Percentiles rank a stretch among this genome's conserved stretches.
Evolutionary conservation across 1,140 invertebrate species (phyloP).

Genomic region (Diplogasteroides magnus): DNA sequence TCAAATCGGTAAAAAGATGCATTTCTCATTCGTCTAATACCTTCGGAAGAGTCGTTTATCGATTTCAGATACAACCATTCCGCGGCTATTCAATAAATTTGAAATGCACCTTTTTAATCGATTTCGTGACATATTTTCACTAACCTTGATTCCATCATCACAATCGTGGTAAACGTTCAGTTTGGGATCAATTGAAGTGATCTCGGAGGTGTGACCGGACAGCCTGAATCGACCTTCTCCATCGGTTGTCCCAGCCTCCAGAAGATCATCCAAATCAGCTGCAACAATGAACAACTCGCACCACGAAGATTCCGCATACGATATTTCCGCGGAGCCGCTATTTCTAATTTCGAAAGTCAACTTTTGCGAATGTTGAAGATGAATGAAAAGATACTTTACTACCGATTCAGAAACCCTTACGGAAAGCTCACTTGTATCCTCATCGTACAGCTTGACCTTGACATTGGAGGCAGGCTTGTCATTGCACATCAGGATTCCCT

Average conservation of each 20-base stretch:
- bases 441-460: constrained; percentile 3
- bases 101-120: no score
- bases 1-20: no score
- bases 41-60: no score
- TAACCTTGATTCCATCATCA: no score
- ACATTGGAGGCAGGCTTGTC: constrained; percentile 2
- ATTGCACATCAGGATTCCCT: constrained; percentile 8
- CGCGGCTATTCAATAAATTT: no score
- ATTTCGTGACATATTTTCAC: no score
- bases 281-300: background rate
- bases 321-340: no score
- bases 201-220: constrained; percentile 19
- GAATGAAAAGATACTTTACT: background rate
- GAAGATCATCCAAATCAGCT: constrained; percentile 24
- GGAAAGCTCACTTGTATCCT: background rate
- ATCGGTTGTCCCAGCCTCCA: constrained; percentile 29
- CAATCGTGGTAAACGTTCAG: constrained; percentile 37
- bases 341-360: background rate
- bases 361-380: no score
- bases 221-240: constrained; percentile 23
- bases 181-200: constrained; percentile 33
- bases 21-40: no score
- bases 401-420: no score
- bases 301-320: no score
- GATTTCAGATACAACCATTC: no score